These are phyloP conservation scores for Cirrhinus molitorella DNA, from an alignment of 2,797 vertebrate genomes.

Conservation along the genomic window DNA sequence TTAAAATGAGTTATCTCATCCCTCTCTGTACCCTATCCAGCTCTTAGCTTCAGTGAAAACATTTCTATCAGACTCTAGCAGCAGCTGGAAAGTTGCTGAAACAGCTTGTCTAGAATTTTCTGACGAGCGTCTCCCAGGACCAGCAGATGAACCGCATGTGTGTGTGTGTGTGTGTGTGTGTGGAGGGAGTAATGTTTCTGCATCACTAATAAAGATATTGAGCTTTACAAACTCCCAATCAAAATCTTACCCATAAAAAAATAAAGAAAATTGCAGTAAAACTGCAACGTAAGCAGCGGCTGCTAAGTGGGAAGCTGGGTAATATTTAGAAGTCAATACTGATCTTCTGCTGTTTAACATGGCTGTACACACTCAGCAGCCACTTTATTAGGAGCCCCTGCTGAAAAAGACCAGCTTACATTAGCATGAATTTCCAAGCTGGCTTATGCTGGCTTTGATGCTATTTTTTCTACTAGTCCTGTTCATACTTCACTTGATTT, in stretches of 20 bases:
- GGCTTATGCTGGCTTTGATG: background rate
- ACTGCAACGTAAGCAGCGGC: background rate
- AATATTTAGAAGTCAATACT: slow-evolving; percentile 9
- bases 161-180: slow-evolving; percentile 22
- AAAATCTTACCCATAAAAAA: slow-evolving; percentile 18
- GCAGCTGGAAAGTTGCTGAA: slow-evolving; percentile 26
- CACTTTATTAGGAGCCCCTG: background rate
- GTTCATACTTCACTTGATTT: background rate
- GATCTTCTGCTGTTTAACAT: background rate
- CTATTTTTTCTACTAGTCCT: background rate
- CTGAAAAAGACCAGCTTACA: slow-evolving; percentile 3
- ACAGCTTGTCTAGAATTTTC: slow-evolving; percentile 17
- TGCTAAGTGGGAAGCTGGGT: slow-evolving; percentile 4
- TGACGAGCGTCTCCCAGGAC: slow-evolving; percentile 17
- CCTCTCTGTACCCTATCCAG: slow-evolving; percentile 11
- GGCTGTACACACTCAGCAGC: slow-evolving; percentile 10
- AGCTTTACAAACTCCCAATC: slow-evolving; percentile 13
- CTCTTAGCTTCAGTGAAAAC: slow-evolving; percentile 19
- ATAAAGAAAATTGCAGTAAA: background rate
- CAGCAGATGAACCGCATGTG: slow-evolving; percentile 4
- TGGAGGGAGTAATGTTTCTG: slow-evolving; percentile 19
- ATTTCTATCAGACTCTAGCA: slow-evolving; percentile 36
- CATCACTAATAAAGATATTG: slow-evolving; percentile 14
- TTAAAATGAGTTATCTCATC: slow-evolving; percentile 31
- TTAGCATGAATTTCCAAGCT: background rate